Base-by-base conservation (phyloP, 2,113 vertebrate genomes). In the Petrocephalus zakoni region DNA sequence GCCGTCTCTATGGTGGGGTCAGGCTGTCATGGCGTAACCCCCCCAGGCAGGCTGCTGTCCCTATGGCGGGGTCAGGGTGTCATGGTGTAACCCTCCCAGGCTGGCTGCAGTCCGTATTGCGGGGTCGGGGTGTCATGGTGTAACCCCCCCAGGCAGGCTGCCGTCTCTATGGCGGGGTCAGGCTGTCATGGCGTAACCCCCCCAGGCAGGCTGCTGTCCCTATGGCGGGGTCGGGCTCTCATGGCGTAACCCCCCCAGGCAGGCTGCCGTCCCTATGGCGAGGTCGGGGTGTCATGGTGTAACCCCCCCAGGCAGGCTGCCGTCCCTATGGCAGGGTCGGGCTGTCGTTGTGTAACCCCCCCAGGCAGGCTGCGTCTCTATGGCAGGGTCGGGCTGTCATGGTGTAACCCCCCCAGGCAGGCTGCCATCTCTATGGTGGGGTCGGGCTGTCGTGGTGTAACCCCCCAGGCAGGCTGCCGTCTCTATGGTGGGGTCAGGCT, bases 301-400 rank as follows among this genome's bases (percentile, higher is more conserved):
- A 5, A 64, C 15, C 52, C 25, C 55, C 10, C 61, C n/a, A 89
- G 98, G 98, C 99, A 97, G 97, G 97, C 93, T 75, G 29, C 87
- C 0, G 25, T 19, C 25, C 29, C 83, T 9, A 25, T 51, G 29
- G 2, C 4, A n/a, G 84, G 51, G n/a, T 21, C 1, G 13, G 6
- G 5, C 2, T 4, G 34, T 10, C 51, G 10, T 37, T 55, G 17
- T 5, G 53, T 87, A 5, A 64, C 15, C 52, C 25, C 55, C 10
- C 61, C n/a, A 89, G 98, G 98, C 99, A 97, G 97, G 97, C 93
- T 75, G 29, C 87, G 25, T 19, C 25, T 53, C 83, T 9, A 25
- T 51, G 29, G 2, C 4, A n/a, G 84, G 51, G n/a, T 21, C 1
- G 13, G 6, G 5, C 2, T 4, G 34, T 10, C 51, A 10, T 37